A percentile compares a stretch with the other conserved stretches of the same genome.
These are phyloP conservation scores for Platyscapa corneri DNA, from an alignment of 1,140 invertebrate species.

Conservation along the genomic window DNA sequence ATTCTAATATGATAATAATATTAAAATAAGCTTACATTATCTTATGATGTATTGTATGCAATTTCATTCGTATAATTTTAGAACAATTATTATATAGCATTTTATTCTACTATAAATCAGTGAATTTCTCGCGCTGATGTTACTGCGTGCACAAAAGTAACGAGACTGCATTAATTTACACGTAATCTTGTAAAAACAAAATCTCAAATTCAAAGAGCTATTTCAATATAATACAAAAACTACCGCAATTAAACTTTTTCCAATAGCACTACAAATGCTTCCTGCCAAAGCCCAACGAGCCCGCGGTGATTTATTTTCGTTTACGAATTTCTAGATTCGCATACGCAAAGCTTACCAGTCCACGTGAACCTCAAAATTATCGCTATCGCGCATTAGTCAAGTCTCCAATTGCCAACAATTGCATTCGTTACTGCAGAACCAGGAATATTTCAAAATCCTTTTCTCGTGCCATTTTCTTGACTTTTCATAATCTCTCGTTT, in stretches of 20 bases:
- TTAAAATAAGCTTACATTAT: not conserved
- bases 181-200: not conserved
- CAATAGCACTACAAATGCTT: not conserved
- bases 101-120: not conserved
- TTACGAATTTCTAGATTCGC: not conserved
- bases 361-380: not conserved
- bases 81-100: too few species aligned
- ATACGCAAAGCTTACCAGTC: not conserved
- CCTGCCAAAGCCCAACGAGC: not conserved
- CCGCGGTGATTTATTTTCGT: not conserved
- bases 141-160: not conserved
- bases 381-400: not conserved
- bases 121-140: not conserved
- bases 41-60: not conserved
- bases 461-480: not conserved
- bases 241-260: not conserved
- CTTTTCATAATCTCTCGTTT: not conserved
- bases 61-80: too few species aligned
- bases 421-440: not conserved
- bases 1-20: not conserved
- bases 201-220: not conserved
- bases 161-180: not conserved
- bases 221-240: not conserved
- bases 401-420: not conserved
- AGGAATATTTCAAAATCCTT: slow-evolving; percentile 22